A percentile compares a stretch with the other conserved stretches of the same genome.
These are phyloP conservation scores for Apteryx mantelli DNA, from an alignment of 2,113 vertebrate species.

Conservation along the genomic window DNA sequence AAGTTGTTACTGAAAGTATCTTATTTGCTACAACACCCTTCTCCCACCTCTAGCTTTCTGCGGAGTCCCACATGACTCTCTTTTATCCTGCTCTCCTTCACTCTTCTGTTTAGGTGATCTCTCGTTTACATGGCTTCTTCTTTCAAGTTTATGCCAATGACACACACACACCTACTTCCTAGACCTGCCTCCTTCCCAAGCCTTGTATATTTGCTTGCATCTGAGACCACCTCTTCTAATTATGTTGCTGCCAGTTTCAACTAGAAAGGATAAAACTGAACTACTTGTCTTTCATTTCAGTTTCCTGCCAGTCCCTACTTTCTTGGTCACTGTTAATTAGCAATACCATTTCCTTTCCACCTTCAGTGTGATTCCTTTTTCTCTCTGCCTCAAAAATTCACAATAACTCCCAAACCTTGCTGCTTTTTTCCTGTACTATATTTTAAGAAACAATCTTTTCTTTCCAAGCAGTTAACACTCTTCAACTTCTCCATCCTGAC, in stretches of 20 bases:
- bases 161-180: not conserved
- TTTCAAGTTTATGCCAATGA: not conserved
- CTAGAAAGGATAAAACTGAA: not conserved
- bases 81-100: not conserved
- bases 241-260: not conserved
- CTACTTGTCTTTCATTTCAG: not conserved
- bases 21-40: not conserved
- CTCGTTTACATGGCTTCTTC: not conserved
- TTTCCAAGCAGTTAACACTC: not conserved
- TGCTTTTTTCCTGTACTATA: not conserved
- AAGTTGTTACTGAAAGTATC: not conserved
- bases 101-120: not conserved
- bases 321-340: not conserved
- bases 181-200: not conserved
- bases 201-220: not conserved
- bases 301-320: not conserved
- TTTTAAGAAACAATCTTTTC: not conserved
- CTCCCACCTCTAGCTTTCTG: not conserved
- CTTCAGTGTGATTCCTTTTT: not conserved
- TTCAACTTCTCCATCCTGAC: slow-evolving; percentile 28
- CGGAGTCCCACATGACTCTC: not conserved
- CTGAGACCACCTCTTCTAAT: not conserved
- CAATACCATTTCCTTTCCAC: not conserved
- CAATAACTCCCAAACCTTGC: not conserved
- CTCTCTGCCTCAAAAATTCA: not conserved